phyloP scores from a whole-genome alignment of 2,888 invertebrate species.

The Rapana venosa region DNA sequence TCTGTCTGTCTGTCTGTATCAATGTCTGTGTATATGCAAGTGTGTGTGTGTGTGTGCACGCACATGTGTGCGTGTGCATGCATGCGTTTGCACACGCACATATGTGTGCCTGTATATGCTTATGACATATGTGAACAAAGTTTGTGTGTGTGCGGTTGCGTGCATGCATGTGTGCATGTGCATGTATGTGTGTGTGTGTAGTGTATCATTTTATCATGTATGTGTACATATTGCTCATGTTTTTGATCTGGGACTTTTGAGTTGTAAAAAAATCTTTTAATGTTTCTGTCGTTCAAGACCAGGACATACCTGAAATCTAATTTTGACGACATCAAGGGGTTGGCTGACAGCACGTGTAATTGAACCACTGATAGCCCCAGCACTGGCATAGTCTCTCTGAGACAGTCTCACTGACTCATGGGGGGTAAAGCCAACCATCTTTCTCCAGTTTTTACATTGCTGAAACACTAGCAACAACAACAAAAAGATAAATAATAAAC shows the following conservation, averaged over 20 bases:
- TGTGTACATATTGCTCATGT: not conserved
- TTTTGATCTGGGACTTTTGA: too few species aligned
- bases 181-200: not conserved
- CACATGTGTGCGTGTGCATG: too few species aligned
- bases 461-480: constrained; percentile 1
- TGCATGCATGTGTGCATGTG: not conserved
- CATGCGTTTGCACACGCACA: too few species aligned
- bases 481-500: not conserved
- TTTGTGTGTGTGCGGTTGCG: not conserved
- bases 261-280: not conserved
- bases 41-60: too few species aligned
- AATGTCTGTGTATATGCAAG: too few species aligned
- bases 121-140: too few species aligned
- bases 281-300: not conserved
- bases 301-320: constrained; percentile 88
- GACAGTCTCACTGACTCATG: constrained; percentile 58
- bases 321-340: constrained; percentile 97
- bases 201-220: not conserved
- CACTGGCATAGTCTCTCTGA: constrained; percentile 75
- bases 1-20: too few species aligned
- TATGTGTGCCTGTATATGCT: too few species aligned
- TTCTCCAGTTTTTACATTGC: not conserved
- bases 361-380: constrained; percentile 91
- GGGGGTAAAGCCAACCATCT: constrained; percentile 75
- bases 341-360: constrained; percentile 89